These are phyloP conservation scores for Xiphophorus maculatus DNA, from an alignment of 2,113 vertebrate species.

Conservation along the genomic window DNA sequence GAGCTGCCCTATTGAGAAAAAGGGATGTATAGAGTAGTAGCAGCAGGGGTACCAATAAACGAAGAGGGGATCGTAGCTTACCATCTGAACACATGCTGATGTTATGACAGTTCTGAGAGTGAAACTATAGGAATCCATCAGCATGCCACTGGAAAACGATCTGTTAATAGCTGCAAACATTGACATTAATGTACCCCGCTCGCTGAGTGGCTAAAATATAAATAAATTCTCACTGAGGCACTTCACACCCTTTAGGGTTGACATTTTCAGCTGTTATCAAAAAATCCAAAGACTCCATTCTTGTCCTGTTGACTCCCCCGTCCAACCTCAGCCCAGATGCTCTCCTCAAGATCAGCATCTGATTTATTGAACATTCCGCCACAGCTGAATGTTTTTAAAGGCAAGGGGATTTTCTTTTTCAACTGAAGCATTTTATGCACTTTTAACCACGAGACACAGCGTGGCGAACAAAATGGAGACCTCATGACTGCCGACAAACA, in stretches of 20 bases:
- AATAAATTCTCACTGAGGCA: conserved; percentile 1
- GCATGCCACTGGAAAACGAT: conserved; percentile 1
- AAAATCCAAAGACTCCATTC: conserved; percentile 40
- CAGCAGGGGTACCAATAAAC: too few species aligned
- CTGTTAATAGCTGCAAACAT: conserved; percentile 1
- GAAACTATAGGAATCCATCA: neutral
- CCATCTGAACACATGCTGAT: neutral
- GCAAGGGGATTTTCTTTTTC: conserved; percentile 41
- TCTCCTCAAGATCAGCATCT: conserved; percentile 50
- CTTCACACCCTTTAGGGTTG: conserved; percentile 30
- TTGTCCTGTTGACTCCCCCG: conserved; percentile 14
- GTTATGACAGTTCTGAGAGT: conserved; percentile 2
- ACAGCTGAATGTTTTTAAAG: conserved; percentile 41
- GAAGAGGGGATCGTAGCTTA: too few species aligned
- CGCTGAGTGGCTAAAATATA: too few species aligned
- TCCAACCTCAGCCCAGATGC: neutral
- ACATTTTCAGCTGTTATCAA: conserved; percentile 9
- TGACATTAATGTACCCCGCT: too few species aligned
- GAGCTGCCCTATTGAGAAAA: too few species aligned
- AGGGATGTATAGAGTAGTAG: too few species aligned
- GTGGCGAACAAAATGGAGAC: conserved; percentile 66
- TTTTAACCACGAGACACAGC: conserved; percentile 73
- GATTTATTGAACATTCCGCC: conserved; percentile 61
- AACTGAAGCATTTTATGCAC: conserved; percentile 50
- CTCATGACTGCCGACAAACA: conserved; percentile 72